phyloP scores from a whole-genome alignment of 1,140 invertebrate genomes.

The Aphidius ervi region DNA sequence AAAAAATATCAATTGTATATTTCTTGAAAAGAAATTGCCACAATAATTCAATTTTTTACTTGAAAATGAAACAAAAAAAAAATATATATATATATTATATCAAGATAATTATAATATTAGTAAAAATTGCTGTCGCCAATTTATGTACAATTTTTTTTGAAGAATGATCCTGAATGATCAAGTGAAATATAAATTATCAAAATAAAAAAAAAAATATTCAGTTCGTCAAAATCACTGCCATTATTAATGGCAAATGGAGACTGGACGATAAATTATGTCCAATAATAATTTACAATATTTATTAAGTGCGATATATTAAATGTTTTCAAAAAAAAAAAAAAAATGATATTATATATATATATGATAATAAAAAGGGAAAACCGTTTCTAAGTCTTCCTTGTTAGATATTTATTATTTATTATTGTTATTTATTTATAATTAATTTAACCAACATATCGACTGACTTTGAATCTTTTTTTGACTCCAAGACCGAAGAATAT shows the following conservation, averaged over 20 bases:
- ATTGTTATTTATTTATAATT: constrained; percentile 11
- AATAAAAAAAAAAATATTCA: too few relatives aligned
- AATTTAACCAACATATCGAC: constrained; percentile 9
- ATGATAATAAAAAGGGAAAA: constrained; percentile 46
- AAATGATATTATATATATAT: constrained; percentile 37
- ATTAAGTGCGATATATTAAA: constrained; percentile 47
- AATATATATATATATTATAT: too few relatives aligned
- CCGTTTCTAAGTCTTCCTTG: constrained; percentile 26
- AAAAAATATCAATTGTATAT: too few relatives aligned
- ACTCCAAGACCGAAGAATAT: constrained; percentile 26
- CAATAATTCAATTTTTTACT: too few relatives aligned
- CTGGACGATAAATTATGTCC: constrained; percentile 32
- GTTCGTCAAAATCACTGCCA: constrained; percentile 7
- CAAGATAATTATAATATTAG: too few relatives aligned
- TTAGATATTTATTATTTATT: constrained; percentile 4
- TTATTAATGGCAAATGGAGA: constrained; percentile 24
- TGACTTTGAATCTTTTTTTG: constrained; percentile 22
- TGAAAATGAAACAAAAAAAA: too few relatives aligned
- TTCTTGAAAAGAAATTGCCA: too few relatives aligned
- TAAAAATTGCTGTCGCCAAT: too few relatives aligned
- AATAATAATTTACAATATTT: constrained; percentile 39
- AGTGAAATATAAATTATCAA: too few relatives aligned
- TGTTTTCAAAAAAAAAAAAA: constrained; percentile 40
- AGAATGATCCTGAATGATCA: too few relatives aligned
- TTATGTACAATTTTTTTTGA: too few relatives aligned